A percentile compares a stretch with the other conserved stretches of the same genome.
Evolutionary conservation across 2,797 vertebrate genomes (phyloP).

Genomic region (Pristis pectinata): DNA sequence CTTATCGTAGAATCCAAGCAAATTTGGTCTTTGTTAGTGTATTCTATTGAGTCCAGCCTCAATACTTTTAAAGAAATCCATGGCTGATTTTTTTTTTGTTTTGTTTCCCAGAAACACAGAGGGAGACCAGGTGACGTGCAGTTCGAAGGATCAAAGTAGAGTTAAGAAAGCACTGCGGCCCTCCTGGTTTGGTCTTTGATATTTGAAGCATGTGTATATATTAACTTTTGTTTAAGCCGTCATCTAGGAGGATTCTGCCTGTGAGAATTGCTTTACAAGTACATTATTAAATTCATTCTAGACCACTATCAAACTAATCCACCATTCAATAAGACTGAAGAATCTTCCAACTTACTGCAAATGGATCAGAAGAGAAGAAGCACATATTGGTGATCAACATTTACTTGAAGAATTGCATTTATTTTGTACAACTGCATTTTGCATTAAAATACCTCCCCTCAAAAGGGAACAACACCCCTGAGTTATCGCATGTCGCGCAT

Average conservation of each 20-base stretch:
- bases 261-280: slow-evolving; percentile 51
- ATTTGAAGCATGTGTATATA: slow-evolving; percentile 60
- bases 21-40: neutral
- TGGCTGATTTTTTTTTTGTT: neutral
- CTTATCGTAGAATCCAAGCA: neutral
- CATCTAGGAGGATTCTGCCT: slow-evolving; percentile 51
- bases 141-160: slow-evolving; percentile 44
- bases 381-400: slow-evolving; percentile 45
- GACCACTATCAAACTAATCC: slow-evolving; percentile 54
- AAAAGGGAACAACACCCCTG: slow-evolving; percentile 66
- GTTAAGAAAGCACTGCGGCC: slow-evolving; percentile 47
- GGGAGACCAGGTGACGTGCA: neutral
- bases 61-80: neutral
- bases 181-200: slow-evolving; percentile 65
- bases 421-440: slow-evolving; percentile 60
- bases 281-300: slow-evolving; percentile 51
- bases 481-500: slow-evolving; percentile 80
- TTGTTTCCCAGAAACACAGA: neutral
- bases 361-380: slow-evolving; percentile 52
- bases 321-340: slow-evolving; percentile 31
- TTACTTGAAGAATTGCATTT: slow-evolving; percentile 41
- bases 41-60: neutral
- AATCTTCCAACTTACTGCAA: slow-evolving; percentile 50
- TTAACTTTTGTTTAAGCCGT: slow-evolving; percentile 58
- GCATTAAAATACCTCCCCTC: slow-evolving; percentile 67